Conservation (phyloP, 2,797 vertebrate species). For the Merluccius polli region DNA sequence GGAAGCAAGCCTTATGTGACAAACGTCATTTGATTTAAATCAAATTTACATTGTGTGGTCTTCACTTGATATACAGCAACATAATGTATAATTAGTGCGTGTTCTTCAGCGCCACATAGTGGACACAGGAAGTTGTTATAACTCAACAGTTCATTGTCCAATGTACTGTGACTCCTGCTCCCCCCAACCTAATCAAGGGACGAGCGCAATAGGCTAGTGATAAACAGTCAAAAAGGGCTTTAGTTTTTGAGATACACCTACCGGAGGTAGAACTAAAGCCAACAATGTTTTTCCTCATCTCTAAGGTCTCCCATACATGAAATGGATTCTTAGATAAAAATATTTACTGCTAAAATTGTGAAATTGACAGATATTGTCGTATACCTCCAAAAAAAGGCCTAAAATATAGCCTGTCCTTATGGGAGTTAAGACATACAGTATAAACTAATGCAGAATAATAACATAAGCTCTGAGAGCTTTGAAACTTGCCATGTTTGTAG, state of each 20-base stretch:
- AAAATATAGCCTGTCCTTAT: not conserved
- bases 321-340: constrained; percentile 2
- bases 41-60: too few species aligned
- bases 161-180: too few species aligned
- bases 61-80: too few species aligned
- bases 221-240: too few species aligned
- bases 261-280: not conserved
- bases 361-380: not conserved
- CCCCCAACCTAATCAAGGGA: too few species aligned
- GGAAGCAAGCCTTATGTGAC: too few species aligned
- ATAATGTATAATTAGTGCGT: too few species aligned
- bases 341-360: not conserved
- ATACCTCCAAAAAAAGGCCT: constrained; percentile 5
- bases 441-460: not conserved
- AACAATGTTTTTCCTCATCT: constrained; percentile 8
- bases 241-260: constrained; percentile 1
- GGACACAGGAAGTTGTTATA: too few species aligned
- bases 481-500: not conserved
- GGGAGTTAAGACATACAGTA: constrained; percentile 1
- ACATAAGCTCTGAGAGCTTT: not conserved
- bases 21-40: too few species aligned
- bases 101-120: too few species aligned
- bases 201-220: too few species aligned
- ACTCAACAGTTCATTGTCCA: too few species aligned
- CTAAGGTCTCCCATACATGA: constrained; percentile 7